These are phyloP conservation scores for Acrocephalus scirpaceus DNA, from an alignment of 2,797 vertebrate genomes.

Conservation along the genomic window DNA sequence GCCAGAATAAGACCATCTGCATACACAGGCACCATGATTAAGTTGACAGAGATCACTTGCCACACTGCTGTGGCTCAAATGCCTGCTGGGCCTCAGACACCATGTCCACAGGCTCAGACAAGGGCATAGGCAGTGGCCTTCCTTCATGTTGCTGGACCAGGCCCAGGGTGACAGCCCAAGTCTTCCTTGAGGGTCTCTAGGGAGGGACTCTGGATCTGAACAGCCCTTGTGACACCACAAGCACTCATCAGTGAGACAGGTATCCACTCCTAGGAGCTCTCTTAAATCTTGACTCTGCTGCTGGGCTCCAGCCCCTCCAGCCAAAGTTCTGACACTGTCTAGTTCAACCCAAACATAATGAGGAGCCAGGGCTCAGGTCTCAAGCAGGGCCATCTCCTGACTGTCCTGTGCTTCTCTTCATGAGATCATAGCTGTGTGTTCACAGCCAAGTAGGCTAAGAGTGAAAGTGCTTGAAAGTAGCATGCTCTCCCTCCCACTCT, in stretches of 20 bases:
- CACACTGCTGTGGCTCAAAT: neutral
- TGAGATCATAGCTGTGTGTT: neutral
- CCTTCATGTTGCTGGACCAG: neutral
- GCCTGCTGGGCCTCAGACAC: neutral
- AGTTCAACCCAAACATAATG: neutral
- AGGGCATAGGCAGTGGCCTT: neutral
- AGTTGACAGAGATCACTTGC: neutral
- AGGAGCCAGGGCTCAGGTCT: neutral
- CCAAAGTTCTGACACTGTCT: neutral
- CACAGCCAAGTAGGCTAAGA: neutral
- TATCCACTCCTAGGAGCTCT: neutral
- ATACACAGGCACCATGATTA: neutral
- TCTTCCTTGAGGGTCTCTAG: neutral
- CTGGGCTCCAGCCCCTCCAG: neutral
- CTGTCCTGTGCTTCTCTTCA: neutral
- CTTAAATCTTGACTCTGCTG: neutral
- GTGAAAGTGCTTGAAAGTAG: slow-evolving; percentile 2
- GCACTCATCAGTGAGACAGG: neutral
- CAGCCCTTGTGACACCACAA: neutral
- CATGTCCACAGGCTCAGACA: neutral
- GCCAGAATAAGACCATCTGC: neutral
- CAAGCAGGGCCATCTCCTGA: neutral
- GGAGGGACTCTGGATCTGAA: neutral
- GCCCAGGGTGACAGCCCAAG: neutral
- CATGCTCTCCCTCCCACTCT: neutral